Conservation (phyloP, 2,113 vertebrate species). For the Terrapene triunguis region DNA sequence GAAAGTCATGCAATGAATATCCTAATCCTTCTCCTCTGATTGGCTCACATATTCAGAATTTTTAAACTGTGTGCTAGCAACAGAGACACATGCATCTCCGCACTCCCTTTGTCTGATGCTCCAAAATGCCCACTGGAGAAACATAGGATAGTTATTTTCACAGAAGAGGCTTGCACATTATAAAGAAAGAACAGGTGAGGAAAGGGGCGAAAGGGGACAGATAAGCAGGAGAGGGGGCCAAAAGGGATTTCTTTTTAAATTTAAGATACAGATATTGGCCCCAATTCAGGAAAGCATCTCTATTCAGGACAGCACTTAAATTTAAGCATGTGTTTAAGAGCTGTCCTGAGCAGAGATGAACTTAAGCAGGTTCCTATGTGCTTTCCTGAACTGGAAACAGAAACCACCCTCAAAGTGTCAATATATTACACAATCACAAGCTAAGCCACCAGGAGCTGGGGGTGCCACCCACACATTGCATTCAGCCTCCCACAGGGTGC, state of each 20-base stretch:
- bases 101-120: not conserved
- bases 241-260: not conserved
- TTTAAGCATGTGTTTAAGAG: not conserved
- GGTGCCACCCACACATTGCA: not conserved
- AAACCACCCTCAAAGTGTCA: not conserved
- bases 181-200: not conserved
- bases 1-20: not conserved
- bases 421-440: not conserved
- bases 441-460: fast-evolving
- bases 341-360: not conserved
- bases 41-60: not conserved
- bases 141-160: not conserved
- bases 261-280: not conserved
- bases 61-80: not conserved
- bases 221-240: not conserved
- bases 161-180: too few relatives aligned
- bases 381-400: not conserved
- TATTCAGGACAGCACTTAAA: not conserved
- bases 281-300: not conserved
- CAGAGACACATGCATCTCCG: not conserved
- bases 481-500: not conserved
- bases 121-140: not conserved
- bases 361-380: not conserved
- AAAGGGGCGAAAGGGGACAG: not conserved
- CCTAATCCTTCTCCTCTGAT: not conserved